Percentiles rank a stretch among this genome's conserved stretches.
Evolutionary conservation across 2,113 vertebrate genomes (phyloP).

Genomic region (Synchiropus splendidus): DNA sequence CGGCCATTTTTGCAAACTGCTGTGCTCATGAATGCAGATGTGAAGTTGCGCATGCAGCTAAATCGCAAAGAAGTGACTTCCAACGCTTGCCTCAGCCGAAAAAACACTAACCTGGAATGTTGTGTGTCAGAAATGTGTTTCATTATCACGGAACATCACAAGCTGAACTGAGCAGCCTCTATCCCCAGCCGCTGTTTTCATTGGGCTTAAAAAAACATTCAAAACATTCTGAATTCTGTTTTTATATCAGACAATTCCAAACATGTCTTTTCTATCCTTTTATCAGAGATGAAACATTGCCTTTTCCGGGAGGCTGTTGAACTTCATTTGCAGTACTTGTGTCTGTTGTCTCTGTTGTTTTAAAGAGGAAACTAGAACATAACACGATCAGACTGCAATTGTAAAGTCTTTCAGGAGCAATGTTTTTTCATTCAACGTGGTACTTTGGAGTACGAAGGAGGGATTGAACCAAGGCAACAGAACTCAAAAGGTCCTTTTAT

Average conservation of each 20-base stretch:
- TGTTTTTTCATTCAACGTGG: too few relatives aligned
- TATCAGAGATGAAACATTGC: slow-evolving; percentile 19
- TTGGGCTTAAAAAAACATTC: slow-evolving; percentile 24
- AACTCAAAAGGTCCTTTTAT: too few relatives aligned
- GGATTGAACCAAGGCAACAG: too few relatives aligned
- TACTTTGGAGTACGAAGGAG: too few relatives aligned
- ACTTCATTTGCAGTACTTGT: too few relatives aligned
- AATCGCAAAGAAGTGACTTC: slow-evolving; percentile 3
- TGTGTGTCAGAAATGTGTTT: slow-evolving; percentile 20
- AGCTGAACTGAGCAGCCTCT: slow-evolving; percentile 13
- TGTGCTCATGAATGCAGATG: slow-evolving; percentile 9
- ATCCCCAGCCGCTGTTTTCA: slow-evolving; percentile 24
- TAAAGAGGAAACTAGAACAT: too few relatives aligned
- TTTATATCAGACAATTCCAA: slow-evolving; percentile 30
- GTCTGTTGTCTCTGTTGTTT: too few relatives aligned
- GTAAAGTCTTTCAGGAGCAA: too few relatives aligned
- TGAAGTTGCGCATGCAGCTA: background rate
- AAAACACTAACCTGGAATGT: slow-evolving; percentile 10
- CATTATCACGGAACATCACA: slow-evolving; percentile 27
- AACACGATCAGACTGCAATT: too few relatives aligned
- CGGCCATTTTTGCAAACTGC: slow-evolving; percentile 3
- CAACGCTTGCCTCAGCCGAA: slow-evolving; percentile 11
- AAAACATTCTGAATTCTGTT: slow-evolving; percentile 14
- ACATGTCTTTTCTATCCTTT: slow-evolving; percentile 26
- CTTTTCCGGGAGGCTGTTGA: slow-evolving; percentile 12